Evolutionary conservation across 2,888 invertebrate genomes (phyloP).

Genomic region (Colletes collaris): DNA sequence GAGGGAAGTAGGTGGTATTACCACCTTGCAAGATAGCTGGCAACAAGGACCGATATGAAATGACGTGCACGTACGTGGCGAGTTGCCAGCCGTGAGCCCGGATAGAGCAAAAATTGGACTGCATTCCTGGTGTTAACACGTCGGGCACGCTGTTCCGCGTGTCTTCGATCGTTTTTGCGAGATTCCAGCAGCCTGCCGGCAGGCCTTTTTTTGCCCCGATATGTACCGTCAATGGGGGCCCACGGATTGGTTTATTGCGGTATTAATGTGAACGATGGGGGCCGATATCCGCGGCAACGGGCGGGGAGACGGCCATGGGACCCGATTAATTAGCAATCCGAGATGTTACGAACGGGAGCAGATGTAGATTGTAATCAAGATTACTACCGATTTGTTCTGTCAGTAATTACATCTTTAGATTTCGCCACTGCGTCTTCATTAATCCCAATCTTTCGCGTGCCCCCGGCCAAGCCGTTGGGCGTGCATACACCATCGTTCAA

Average conservation of each 20-base stretch:
- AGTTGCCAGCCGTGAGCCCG: conserved; percentile 51
- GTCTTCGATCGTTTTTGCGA: conserved; percentile 62
- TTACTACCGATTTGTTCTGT: conserved; percentile 57
- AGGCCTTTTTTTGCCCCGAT: conserved; percentile 39
- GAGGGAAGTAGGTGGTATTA: conserved; percentile 29
- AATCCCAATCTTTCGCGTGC: conserved; percentile 40
- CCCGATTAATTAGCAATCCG: conserved; percentile 60
- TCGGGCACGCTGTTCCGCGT: conserved; percentile 65
- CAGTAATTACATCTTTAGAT: conserved; percentile 61
- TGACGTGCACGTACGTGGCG: conserved; percentile 61
- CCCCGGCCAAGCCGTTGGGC: neutral
- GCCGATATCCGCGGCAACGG: neutral
- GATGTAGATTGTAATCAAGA: conserved; percentile 60
- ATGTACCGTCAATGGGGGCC: conserved; percentile 33
- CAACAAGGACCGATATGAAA: conserved; percentile 64
- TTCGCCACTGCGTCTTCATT: conserved; percentile 56
- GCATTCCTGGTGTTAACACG: conserved; percentile 71
- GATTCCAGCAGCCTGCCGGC: conserved; percentile 48
- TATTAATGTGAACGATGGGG: conserved; percentile 60
- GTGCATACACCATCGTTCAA: no score
- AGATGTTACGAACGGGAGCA: conserved; percentile 55
- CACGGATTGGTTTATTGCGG: conserved; percentile 55
- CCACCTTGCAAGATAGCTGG: conserved; percentile 51
- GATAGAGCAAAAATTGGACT: conserved; percentile 68
- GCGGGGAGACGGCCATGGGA: neutral